Evolutionary conservation across 1,140 invertebrate species (phyloP), one percentile per base, ranked within the genome.

Genomic region (Temnothorax curvispinosus): DNA sequence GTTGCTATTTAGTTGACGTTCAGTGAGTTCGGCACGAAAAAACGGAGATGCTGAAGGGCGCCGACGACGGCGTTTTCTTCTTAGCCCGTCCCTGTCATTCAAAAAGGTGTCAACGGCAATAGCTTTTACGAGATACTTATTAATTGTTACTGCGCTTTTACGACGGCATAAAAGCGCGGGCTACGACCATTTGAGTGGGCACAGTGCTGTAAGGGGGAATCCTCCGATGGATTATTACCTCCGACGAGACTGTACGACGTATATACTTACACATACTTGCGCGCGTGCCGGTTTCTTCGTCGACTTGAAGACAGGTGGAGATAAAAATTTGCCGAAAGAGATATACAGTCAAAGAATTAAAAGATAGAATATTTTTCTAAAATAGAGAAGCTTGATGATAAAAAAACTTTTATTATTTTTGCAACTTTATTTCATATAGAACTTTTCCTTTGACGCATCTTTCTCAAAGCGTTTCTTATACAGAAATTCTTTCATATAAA

Each of bases 51-150:
- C 52, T 74, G 50, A 80, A 72, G 54, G 38, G 54, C 27, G 27
- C 56, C 54, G 44, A 38, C 50, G 41, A 52, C 56, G 18, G 44
- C 52, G 9, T 35, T 64, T 56, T 72, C 90, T 64, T 64, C 84
- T 88, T 80, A 89, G 75, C 81, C 88, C 93, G 91, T 88, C 91
- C 93, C 92, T 95, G 93, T 95, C 94, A 95, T 95, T 95, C 94
- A 95, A 94, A 94, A 94, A 95, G 95, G 95, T 95, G 95, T 95
- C 94, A 94, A 95, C 94, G 92, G 93, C 94, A 94, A 95, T 95
- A 92, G 92, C 94, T 95, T 95, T 95, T 95, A 95, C 94, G 95
- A 95, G 94, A 95, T 95, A 95, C 94, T 95, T 95, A 95, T 95
- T 95, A 95, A 95, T 95, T 95, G 94, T 95, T 95, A 95, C 93